Conservation (phyloP, 2,113 vertebrate species). For the Bagarius yarrelli region DNA sequence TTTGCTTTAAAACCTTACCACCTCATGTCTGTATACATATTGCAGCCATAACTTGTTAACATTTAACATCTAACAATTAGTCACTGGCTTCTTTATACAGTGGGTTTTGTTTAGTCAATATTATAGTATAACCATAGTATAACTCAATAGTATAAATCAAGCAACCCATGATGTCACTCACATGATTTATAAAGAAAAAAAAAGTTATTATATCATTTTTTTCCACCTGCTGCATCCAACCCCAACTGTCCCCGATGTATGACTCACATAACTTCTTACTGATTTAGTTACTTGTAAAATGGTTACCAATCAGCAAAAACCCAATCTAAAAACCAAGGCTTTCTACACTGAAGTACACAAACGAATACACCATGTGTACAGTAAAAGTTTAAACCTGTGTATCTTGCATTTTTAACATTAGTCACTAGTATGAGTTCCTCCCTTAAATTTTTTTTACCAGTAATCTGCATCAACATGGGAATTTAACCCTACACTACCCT, state of each 20-base stretch:
- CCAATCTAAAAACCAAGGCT: constrained; percentile 3
- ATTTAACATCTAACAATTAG: neutral
- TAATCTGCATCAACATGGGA: too few relatives aligned
- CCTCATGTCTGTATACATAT: too few relatives aligned
- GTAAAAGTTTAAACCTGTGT: neutral
- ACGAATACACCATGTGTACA: neutral
- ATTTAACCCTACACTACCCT: neutral
- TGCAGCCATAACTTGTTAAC: too few relatives aligned
- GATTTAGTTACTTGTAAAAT: constrained; percentile 18
- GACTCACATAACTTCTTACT: constrained; percentile 21
- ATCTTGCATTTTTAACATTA: neutral
- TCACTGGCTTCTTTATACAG: neutral
- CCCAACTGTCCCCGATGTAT: constrained; percentile 1
- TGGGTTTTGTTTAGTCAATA: constrained; percentile 18
- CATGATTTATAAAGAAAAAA: too few relatives aligned
- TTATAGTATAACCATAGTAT: too few relatives aligned
- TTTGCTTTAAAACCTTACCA: too few relatives aligned
- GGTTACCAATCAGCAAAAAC: constrained; percentile 22
- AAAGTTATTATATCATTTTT: neutral
- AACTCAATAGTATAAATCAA: too few relatives aligned
- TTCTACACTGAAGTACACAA: neutral
- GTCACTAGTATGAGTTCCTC: neutral
- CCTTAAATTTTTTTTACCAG: neutral
- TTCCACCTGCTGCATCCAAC: neutral
- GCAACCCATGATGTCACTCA: too few relatives aligned